Percentiles rank a stretch among this genome's conserved stretches.
These are phyloP conservation scores for Nycteola revayana DNA, from an alignment of 2,888 invertebrate species.

Conservation along the genomic window DNA sequence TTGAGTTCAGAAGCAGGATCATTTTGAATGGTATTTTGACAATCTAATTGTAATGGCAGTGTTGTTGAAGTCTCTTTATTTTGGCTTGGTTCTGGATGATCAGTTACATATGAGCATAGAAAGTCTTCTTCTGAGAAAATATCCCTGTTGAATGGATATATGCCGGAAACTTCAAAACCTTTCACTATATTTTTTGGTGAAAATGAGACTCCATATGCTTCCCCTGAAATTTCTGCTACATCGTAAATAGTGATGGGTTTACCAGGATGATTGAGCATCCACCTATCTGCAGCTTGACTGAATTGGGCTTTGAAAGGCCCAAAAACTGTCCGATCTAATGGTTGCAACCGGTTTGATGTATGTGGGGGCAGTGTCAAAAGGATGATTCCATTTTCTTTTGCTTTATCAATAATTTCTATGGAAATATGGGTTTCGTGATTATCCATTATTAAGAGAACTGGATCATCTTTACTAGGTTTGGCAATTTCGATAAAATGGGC, in stretches of 20 bases:
- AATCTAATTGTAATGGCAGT: no score
- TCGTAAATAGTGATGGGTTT: constrained; percentile 18
- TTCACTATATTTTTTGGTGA: neutral
- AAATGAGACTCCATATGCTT: neutral
- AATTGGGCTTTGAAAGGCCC: neutral
- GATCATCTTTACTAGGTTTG: constrained; percentile 6
- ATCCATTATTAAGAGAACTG: constrained; percentile 16
- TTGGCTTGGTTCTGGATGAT: no score
- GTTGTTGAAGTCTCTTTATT: no score
- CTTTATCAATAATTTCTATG: constrained; percentile 16
- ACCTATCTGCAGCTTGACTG: constrained; percentile 14
- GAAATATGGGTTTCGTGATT: constrained; percentile 23
- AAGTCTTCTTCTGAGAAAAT: neutral
- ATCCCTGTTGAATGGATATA: neutral
- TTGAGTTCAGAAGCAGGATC: no score
- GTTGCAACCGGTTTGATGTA: constrained; percentile 18
- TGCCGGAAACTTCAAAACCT: neutral
- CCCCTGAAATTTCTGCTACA: constrained; percentile 5
- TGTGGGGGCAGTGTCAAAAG: constrained; percentile 25
- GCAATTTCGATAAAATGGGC: constrained; percentile 12
- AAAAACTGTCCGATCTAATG: neutral
- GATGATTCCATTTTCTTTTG: neutral
- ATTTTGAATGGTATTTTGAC: no score
- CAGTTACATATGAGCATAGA: neutral
- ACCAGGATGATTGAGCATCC: constrained; percentile 14